phyloP scores from a whole-genome alignment of 2,888 invertebrate genomes.

The Drosophila paramelanica region DNA sequence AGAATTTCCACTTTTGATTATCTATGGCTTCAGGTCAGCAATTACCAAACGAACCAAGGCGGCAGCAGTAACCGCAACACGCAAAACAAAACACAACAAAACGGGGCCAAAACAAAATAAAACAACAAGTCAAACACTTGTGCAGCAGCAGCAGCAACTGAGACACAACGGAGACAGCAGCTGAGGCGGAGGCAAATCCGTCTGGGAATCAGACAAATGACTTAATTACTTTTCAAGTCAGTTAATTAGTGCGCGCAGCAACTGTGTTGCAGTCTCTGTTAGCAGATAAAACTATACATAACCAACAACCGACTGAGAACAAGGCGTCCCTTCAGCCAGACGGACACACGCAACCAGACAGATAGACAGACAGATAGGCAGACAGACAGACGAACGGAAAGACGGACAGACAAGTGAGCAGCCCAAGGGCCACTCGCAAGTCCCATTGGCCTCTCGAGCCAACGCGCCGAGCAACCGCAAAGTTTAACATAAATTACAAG shows the following conservation, averaged over 20 bases:
- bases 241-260: slow-evolving; percentile 74
- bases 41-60: slow-evolving; percentile 57
- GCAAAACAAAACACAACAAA: slow-evolving; percentile 15
- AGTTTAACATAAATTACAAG: slow-evolving; percentile 70
- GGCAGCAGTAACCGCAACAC: slow-evolving; percentile 25
- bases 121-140: slow-evolving; percentile 55
- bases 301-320: slow-evolving; percentile 9
- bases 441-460: slow-evolving; percentile 12
- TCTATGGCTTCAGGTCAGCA: slow-evolving; percentile 65
- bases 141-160: slow-evolving; percentile 5
- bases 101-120: slow-evolving; percentile 12
- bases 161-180: not conserved
- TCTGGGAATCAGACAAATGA: slow-evolving; percentile 77
- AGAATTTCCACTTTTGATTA: slow-evolving; percentile 68
- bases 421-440: slow-evolving; percentile 15
- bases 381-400: slow-evolving; percentile 3
- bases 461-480: slow-evolving; percentile 47
- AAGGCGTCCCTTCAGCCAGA: not conserved
- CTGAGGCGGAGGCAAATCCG: slow-evolving; percentile 50
- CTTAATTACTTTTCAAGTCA: slow-evolving; percentile 81
- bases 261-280: slow-evolving; percentile 46
- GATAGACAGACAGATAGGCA: slow-evolving; percentile 1
- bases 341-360: slow-evolving; percentile 6
- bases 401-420: slow-evolving; percentile 11
- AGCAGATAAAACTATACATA: slow-evolving; percentile 47